Conservation (phyloP, 2,113 vertebrate species). For the Heterocephalus glaber region DNA sequence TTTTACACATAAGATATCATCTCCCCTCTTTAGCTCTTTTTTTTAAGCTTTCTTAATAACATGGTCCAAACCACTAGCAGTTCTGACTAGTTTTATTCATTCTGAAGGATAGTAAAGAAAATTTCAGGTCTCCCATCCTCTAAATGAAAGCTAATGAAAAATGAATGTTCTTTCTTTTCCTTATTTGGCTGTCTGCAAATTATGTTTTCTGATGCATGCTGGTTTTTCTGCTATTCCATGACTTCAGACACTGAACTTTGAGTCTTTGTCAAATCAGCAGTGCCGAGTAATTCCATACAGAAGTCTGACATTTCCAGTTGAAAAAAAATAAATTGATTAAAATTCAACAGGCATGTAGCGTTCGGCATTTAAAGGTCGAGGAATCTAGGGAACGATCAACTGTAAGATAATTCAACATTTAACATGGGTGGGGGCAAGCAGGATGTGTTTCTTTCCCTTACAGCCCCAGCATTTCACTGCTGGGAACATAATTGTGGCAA, state of each 20-base stretch:
- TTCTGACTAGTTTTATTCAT: constrained; percentile 70
- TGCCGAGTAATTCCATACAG: constrained; percentile 85
- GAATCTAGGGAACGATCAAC: constrained; percentile 87
- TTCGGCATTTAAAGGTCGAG: constrained; percentile 88
- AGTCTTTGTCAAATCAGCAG: constrained; percentile 86
- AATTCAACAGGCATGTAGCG: constrained; percentile 88
- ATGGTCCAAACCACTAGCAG: neutral
- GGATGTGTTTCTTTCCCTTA: constrained; percentile 75
- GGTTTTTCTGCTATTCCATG: constrained; percentile 71
- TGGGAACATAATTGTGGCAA: constrained; percentile 77
- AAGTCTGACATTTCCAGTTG: constrained; percentile 89
- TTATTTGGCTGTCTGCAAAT: constrained; percentile 83
- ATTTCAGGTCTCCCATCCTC: constrained; percentile 75
- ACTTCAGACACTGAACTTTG: constrained; percentile 87
- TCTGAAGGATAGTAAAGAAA: constrained; percentile 72
- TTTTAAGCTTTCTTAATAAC: neutral
- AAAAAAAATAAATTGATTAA: constrained; percentile 91
- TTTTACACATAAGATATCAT: constrained; percentile 9
- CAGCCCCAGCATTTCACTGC: constrained; percentile 68
- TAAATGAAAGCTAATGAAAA: constrained; percentile 85
- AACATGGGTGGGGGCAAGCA: constrained; percentile 71
- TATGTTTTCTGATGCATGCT: constrained; percentile 81
- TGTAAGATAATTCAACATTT: constrained; percentile 89
- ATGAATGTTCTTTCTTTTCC: constrained; percentile 81
- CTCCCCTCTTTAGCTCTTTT: neutral